Evolutionary conservation across 2,888 invertebrate genomes (phyloP), one percentile per base, ranked within the genome.

Genomic region (Drosophila falleni): DNA sequence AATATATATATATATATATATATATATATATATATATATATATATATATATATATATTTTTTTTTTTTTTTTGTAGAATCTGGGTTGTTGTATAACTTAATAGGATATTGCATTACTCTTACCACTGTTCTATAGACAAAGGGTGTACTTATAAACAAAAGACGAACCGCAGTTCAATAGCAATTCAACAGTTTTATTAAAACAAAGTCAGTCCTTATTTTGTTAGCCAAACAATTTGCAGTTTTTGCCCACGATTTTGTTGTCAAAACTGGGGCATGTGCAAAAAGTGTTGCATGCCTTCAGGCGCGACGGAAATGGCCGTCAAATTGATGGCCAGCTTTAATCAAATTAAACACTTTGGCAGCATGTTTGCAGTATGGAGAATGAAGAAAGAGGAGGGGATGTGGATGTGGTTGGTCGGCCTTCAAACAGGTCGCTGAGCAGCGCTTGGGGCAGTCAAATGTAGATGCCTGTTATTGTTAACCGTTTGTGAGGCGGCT

Each of bases 301-400:
- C 26, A 41, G 75, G 75, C 68, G 72, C 67, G 60, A 47, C 50
- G 53, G 39, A 77, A 77, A 63, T 54, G 46, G 39, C 51, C 49
- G 41, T 37, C 56, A 67, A 65, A 67, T 88, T 74, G 74, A 87
- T 77, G 74, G 62, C 26, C 58, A 54, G 51, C 59, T 72, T 85
- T 74, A 79, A 89, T 85, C 71, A 87, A 79, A 79, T 81, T 72
- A 74, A 78, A 78, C 74, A 55, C 37, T 47, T 68, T 66, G 80
- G 65, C 78, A 77, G 37, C 46, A 37, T 56, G 61, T 47, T 54
- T 56, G 51, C 37, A 23, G 33, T 35, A 10, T 65, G 51, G 37
- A 63, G 62, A 44, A 3, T 13, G 26, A 9, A 23, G 23, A 13
- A 44, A 11, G 33, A 35, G 15, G 29, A 37, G 39, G 39, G n/a